Evolutionary conservation across 2,888 invertebrate species (phyloP).

Genomic region (Hemistola chrysoprasaria): DNA sequence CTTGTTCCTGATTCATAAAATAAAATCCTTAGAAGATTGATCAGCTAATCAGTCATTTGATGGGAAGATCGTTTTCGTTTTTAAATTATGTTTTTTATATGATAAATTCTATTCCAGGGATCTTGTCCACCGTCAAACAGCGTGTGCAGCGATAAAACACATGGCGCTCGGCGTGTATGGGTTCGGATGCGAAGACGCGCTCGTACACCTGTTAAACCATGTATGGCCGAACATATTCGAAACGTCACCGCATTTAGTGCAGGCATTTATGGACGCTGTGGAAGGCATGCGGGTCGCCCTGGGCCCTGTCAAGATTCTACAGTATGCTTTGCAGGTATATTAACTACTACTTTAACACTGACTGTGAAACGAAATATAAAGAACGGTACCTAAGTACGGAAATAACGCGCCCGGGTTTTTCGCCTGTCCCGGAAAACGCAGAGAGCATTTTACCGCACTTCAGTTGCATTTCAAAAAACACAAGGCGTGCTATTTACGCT

Average conservation of each 20-base stretch:
- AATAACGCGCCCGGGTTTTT: too few species aligned
- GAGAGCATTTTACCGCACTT: too few species aligned
- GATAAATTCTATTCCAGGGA: conserved; percentile 83
- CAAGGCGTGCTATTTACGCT: too few species aligned
- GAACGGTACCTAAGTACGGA: too few species aligned
- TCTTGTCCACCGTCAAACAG: conserved; percentile 98
- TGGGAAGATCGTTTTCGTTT: too few species aligned
- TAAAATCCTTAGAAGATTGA: too few species aligned
- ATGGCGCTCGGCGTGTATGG: conserved; percentile 99
- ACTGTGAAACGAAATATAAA: too few species aligned
- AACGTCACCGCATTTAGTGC: conserved; percentile 99
- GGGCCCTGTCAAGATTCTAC: conserved; percentile 97
- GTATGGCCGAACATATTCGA: conserved; percentile 99
- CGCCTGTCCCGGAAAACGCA: too few species aligned
- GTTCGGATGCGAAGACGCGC: conserved; percentile 99
- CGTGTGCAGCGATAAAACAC: conserved; percentile 99
- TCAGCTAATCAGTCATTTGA: too few species aligned
- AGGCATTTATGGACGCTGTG: conserved; percentile 99
- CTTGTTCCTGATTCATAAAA: too few species aligned
- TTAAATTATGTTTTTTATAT: too few species aligned
- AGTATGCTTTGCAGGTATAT: conserved; percentile 95
- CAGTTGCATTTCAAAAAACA: too few species aligned
- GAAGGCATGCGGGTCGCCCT: conserved; percentile 98
- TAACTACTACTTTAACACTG: not conserved
- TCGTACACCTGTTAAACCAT: conserved; percentile 97